phyloP scores from a whole-genome alignment of 1,140 invertebrate species.

The Oncopodura yosiiana region DNA sequence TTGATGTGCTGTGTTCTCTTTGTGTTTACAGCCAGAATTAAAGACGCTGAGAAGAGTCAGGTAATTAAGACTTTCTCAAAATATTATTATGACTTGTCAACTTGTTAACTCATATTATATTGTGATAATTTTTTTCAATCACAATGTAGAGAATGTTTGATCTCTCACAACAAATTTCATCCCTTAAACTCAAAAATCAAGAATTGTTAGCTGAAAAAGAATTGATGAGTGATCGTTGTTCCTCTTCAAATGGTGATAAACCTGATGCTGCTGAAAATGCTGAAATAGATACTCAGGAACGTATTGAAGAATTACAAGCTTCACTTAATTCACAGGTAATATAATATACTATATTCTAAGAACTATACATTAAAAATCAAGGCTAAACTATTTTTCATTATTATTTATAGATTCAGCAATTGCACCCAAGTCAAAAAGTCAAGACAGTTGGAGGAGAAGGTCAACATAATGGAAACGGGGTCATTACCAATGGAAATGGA shows the following conservation, averaged over 20 bases:
- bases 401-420: too few species aligned
- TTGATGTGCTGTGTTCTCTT: too few species aligned
- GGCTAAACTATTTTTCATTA: too few species aligned
- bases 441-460: too few species aligned
- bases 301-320: conserved; percentile 23
- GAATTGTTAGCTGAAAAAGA: conserved; percentile 33
- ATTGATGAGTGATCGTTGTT: conserved; percentile 25
- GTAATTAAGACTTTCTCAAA: too few species aligned
- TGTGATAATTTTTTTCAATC: background rate
- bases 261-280: conserved; percentile 7
- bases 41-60: conserved; percentile 35
- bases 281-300: conserved; percentile 29
- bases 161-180: conserved; percentile 33
- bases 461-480: too few species aligned
- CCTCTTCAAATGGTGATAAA: conserved; percentile 27
- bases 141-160: conserved; percentile 30
- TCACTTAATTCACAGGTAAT: conserved; percentile 21
- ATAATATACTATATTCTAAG: too few species aligned
- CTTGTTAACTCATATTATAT: too few species aligned
- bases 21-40: too few species aligned
- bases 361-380: too few species aligned
- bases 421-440: too few species aligned
- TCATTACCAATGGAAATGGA: too few species aligned
- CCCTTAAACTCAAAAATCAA: conserved; percentile 34
- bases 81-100: background rate